A percentile compares a stretch with the other conserved stretches of the same genome.
Conservation (phyloP, 2,113 vertebrate species). For the Gymnarchus niloticus region DNA sequence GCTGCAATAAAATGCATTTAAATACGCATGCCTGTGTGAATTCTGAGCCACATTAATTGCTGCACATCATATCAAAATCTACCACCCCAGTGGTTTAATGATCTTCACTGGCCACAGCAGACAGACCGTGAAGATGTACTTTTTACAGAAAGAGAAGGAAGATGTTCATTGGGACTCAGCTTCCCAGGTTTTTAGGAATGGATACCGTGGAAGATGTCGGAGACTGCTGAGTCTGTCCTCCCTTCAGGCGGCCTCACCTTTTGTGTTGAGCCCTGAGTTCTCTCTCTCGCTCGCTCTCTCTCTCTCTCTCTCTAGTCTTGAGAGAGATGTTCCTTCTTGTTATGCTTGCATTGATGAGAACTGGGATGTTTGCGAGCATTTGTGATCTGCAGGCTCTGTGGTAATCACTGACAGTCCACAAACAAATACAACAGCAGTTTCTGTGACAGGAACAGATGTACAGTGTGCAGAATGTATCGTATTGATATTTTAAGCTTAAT, state of each 20-base stretch:
- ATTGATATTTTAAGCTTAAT: no score
- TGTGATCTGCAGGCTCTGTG: not conserved
- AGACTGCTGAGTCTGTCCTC: slow-evolving; percentile 4
- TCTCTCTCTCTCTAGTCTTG: not conserved
- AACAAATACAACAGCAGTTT: not conserved
- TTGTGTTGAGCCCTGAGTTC: slow-evolving; percentile 18
- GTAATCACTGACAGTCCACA: not conserved
- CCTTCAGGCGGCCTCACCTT: not conserved
- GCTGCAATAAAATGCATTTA: not conserved
- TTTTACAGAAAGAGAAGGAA: not conserved
- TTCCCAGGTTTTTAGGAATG: not conserved
- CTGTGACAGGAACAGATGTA: not conserved
- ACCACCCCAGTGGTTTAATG: not conserved
- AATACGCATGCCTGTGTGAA: not conserved
- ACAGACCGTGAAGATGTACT: not conserved
- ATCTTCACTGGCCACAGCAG: not conserved
- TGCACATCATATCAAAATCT: not conserved
- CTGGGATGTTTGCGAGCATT: not conserved
- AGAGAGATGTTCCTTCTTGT: not conserved
- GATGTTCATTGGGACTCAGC: not conserved
- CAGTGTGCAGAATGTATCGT: not conserved
- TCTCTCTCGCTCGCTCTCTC: not conserved
- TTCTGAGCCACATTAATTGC: not conserved
- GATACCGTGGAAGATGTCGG: slow-evolving; percentile 16
- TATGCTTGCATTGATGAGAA: not conserved